Evolutionary conservation across 1,140 invertebrate species (phyloP).

Genomic region (Thaumatotibia leucotreta): DNA sequence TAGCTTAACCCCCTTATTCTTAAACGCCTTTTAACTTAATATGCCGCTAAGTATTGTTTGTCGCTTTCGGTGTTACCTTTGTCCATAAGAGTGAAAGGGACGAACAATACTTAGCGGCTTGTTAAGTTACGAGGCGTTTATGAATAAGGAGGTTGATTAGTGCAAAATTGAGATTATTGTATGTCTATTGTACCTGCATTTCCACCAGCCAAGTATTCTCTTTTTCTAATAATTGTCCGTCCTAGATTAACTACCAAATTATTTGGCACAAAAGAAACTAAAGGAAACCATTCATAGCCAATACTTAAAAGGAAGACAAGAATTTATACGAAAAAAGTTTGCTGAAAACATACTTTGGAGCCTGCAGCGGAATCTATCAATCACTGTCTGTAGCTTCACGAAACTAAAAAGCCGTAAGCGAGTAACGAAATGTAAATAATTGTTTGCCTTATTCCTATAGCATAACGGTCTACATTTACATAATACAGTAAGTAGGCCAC

Average conservation of each 20-base stretch:
- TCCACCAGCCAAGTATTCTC: background rate
- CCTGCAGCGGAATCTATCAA: slow-evolving; percentile 3
- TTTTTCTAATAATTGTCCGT: background rate
- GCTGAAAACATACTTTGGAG: background rate
- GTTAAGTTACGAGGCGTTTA: too few relatives aligned
- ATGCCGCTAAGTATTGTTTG: too few relatives aligned
- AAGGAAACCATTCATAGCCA: background rate
- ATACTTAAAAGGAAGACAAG: background rate
- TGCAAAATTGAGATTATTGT: too few relatives aligned
- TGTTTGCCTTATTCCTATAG: background rate
- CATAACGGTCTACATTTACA: background rate
- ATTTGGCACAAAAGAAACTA: background rate
- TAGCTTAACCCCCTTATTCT: background rate
- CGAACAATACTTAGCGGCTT: too few relatives aligned
- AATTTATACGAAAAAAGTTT: background rate
- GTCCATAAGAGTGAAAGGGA: too few relatives aligned
- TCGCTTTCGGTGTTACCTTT: too few relatives aligned
- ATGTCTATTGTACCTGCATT: too few relatives aligned
- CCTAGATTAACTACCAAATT: too few relatives aligned
- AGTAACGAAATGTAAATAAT: background rate
- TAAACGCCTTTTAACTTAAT: too few relatives aligned
- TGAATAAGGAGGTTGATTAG: too few relatives aligned
- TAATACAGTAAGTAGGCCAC: background rate
- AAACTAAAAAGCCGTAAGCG: background rate
- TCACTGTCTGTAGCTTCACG: background rate